Conservation (phyloP, 1,140 invertebrate species). For the Potamilus streckersoni region DNA sequence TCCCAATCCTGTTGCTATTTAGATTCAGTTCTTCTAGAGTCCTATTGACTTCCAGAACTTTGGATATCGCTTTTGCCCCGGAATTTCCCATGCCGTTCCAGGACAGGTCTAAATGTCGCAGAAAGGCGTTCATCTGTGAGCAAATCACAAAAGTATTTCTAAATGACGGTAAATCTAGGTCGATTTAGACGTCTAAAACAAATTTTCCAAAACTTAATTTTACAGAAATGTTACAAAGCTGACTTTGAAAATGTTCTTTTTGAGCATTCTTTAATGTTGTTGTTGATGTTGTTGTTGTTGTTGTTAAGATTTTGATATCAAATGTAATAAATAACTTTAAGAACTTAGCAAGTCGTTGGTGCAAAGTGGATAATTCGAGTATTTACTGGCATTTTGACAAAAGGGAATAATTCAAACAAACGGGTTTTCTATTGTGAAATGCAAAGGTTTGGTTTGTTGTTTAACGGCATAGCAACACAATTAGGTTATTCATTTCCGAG, state of each 20-base stretch:
- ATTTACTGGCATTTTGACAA: too few relatives aligned
- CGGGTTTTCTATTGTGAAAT: too few relatives aligned
- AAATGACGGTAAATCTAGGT: background rate
- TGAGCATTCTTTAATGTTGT: background rate
- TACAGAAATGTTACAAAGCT: background rate
- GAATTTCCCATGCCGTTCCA: slow-evolving; percentile 23
- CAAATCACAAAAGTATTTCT: background rate
- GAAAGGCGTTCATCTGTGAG: slow-evolving; percentile 20
- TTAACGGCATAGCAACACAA: too few relatives aligned
- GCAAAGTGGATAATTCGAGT: too few relatives aligned
- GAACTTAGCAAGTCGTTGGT: too few relatives aligned
- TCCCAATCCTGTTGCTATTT: slow-evolving; percentile 16
- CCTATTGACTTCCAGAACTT: slow-evolving; percentile 12
- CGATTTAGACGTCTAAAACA: background rate
- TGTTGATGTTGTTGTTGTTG: too few relatives aligned
- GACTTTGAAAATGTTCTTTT: background rate
- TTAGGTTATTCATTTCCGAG: too few relatives aligned
- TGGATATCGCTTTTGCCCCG: slow-evolving; percentile 10
- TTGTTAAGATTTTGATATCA: too few relatives aligned
- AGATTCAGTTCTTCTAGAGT: slow-evolving; percentile 9
- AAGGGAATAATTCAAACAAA: too few relatives aligned
- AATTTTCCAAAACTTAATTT: background rate
- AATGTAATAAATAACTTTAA: too few relatives aligned
- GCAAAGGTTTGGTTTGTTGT: too few relatives aligned
- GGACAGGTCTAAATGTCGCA: slow-evolving; percentile 13